These are phyloP conservation scores for Diorhabda carinulata DNA, from an alignment of 1,140 invertebrate genomes.

Conservation along the genomic window DNA sequence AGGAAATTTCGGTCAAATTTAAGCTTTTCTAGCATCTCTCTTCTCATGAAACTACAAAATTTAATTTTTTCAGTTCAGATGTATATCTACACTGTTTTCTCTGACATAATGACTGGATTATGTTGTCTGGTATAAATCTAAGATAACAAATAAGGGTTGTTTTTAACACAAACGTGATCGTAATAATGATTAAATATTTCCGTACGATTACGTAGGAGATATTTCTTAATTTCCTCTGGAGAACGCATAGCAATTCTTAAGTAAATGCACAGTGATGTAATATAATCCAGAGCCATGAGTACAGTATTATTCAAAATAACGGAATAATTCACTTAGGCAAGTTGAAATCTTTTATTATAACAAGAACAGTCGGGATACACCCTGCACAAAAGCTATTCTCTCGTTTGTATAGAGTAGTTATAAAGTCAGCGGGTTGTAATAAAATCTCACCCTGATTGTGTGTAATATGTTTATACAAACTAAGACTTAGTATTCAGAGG, in stretches of 20 bases:
- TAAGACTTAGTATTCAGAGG: constrained; percentile 37
- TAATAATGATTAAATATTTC: background rate
- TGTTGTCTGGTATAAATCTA: too few relatives aligned
- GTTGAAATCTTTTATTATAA: background rate
- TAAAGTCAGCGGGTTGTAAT: constrained; percentile 34
- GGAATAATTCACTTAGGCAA: background rate
- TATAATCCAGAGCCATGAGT: background rate
- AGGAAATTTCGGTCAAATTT: too few relatives aligned
- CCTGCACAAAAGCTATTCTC: constrained; percentile 12
- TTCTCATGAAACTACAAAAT: too few relatives aligned
- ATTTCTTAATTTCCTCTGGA: background rate
- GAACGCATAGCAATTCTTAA: background rate
- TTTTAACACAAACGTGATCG: background rate
- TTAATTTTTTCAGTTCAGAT: too few relatives aligned
- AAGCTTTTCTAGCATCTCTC: too few relatives aligned
- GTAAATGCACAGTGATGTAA: background rate
- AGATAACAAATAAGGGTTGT: too few relatives aligned
- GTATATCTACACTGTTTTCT: too few relatives aligned
- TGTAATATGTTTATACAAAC: constrained; percentile 41
- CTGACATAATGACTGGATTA: too few relatives aligned
- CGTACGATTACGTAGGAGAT: background rate
- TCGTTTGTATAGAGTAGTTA: constrained; percentile 26
- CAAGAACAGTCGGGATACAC: constrained; percentile 3
- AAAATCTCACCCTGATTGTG: constrained; percentile 35
- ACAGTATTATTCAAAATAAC: constrained; percentile 1